Evolutionary conservation across 2,888 invertebrate species (phyloP), one percentile per base, ranked within the genome.

Genomic region (Chalcis sispes): DNA sequence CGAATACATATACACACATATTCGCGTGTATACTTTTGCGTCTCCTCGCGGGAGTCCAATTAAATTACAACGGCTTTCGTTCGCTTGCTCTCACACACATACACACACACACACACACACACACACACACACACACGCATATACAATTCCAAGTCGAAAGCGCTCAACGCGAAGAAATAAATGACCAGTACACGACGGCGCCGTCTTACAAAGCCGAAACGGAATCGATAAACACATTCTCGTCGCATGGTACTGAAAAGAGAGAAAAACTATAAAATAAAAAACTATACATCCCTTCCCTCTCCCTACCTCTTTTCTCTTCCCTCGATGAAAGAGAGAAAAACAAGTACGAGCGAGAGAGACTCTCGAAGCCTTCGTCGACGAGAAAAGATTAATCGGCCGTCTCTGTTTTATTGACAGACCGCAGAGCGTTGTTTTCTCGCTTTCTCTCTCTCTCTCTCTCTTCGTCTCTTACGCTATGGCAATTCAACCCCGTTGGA

Each of bases 161-260:
- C 7, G 32, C 52, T 4, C n/a, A n/a, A n/a, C n/a, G n/a, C n/a
- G n/a, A n/a, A n/a, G n/a, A n/a, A n/a, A n/a, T n/a, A n/a, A n/a
- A n/a, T n/a, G n/a, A n/a, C n/a, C n/a, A n/a, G n/a, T n/a, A n/a
- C n/a, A n/a, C n/a, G n/a, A n/a, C n/a, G n/a, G n/a, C 8, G 20
- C 36, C 32, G 8, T 54, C 36, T 15, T 52, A 3, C 58, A 42
- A 61, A 61, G 15, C 1, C n/a, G 42, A 32, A 65, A 50, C 32
- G 25, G 50, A 73, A 67, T 74, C 67, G 73, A 74, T 74, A 74
- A 74, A 67, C 52, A 74, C 73, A 61, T 67, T 67, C 67, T 42
- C 61, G n/a, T n/a, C n/a, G n/a, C n/a, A 56, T 46, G 50, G 13
- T 1, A 59, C 29, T 32, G 27, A 4, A 50, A 29, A 25, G n/a